Base-by-base conservation (phyloP, 64 coral and sea anemone species). In the Pachyseris speciosa region DNA sequence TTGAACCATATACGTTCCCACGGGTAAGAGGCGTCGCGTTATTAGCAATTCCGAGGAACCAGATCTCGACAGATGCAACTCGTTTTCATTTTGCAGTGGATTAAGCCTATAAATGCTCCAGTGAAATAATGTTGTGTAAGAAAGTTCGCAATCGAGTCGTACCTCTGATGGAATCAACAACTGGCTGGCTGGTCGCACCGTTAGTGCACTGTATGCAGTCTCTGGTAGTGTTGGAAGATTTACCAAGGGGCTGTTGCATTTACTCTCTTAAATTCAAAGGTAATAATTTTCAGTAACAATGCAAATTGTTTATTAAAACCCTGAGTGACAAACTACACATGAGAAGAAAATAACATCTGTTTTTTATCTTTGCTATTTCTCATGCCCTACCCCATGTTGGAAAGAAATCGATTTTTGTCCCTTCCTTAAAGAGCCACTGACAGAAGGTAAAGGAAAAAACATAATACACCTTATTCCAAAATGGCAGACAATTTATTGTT, bases 1-100 rank as follows among this genome's bases (percentile, higher is more conserved):
- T 57, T 37, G 51, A 8, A 83, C 89, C 36, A 72, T 30, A 51
- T 84, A 91, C 17, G 43, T 65, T 16, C 89, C 89, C 13, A 38
- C 30, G 15, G 8, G 29, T 57, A 79, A 12, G 5, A 8, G 51
- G 20, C 75, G 12, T 19, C 26, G 25, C 9, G 0, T 51, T 50
- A 76, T 50, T 5, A 76, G 73, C 11, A 76, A 7, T 76, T 76
- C 26, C 2, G 73, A 76, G 33, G 75, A 79, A 37, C 75, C 75
- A 2, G 28, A 34, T 79, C 48, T 79, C 30, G 48, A 58, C 0
- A 79, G 75, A 17, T 22, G 49, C 5, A 20, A 8, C 19, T 58
- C 16, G 31, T 32, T 68, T 68, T 36, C 65, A 2, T 36, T 10
- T 16, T 33, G 9, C 65, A 11, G 10, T 37, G 49, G 33, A 79